Base-by-base conservation (phyloP, 2,797 vertebrate genomes). In the Sebastes elongatus region DNA sequence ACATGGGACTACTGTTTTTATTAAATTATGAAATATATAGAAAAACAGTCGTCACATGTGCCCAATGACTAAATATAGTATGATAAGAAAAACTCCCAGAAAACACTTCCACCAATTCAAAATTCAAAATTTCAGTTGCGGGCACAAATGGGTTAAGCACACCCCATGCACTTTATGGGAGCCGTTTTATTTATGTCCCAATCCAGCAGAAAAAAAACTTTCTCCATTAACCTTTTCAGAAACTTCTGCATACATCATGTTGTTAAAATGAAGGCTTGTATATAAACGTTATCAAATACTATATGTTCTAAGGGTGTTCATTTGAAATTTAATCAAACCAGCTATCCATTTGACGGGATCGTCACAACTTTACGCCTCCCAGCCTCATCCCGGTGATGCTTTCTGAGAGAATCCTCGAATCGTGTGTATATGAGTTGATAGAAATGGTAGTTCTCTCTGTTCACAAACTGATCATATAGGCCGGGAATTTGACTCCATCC, bases 241-340 rank as follows among this genome's bases (percentile, higher is more conserved):
- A 61, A 69, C 18, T 11, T 81, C 63, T 49, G 13, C 60, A 61
- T 72, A 59, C 20, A 27, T 62, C 38, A 52, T 66, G 20, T 78
- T 72, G 27, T 71, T 57, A 25, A 65, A 84, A 92, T 92, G 90
- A 94, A 93, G 91, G 86, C 53, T 83, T 92, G 90, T 92, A 90
- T 53, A 92, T 86, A 90, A 25, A 86, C n/a, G 32, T 52, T 56
- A 82, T 76, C 20, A 64, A 56, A 71, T 53, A 32, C 10, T 77
- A 68, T 35, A 68, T 52, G 57, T 80, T 61, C 80, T 10, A 23
- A 35, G 27, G 67, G 59, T 69, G 63, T 74, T 60, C 53, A 42
- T 83, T 61, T 74, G 7, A 53, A 62, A 35, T 27, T 49, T n/a
- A 53, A 82, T 64, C 3, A 13, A 35, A 42, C 42, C 14, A 38